These are phyloP conservation scores for Balearica regulorum DNA, from an alignment of 2,797 vertebrate species.

Conservation along the genomic window DNA sequence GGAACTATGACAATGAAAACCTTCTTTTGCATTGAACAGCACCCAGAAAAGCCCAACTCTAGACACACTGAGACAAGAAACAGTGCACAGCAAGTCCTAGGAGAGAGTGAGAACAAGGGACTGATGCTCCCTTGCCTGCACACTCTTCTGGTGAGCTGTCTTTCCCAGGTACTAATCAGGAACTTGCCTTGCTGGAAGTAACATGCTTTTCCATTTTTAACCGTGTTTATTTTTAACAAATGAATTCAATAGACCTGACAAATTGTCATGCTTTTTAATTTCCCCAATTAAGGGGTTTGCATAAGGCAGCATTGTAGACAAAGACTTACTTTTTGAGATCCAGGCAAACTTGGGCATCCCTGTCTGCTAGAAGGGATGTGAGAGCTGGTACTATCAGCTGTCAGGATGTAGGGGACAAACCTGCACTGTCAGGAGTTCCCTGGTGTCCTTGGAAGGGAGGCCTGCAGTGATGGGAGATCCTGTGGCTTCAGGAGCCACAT, in stretches of 20 bases:
- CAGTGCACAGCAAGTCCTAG: background rate
- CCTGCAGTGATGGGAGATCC: background rate
- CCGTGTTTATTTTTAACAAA: slow-evolving; percentile 19
- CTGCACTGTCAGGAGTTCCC: background rate
- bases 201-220: background rate
- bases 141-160: background rate
- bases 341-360: background rate
- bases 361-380: background rate
- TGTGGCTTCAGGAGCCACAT: background rate
- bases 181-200: background rate
- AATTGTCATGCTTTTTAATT: background rate
- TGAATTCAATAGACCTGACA: background rate
- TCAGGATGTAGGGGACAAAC: background rate
- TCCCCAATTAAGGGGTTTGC: background rate
- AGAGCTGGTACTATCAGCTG: background rate
- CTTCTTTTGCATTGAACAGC: background rate
- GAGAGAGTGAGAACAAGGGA: background rate
- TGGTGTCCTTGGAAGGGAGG: background rate
- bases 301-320: background rate
- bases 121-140: background rate
- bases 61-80: background rate
- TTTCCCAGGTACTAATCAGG: background rate
- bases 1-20: background rate
- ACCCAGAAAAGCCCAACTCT: background rate
- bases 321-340: background rate